Evolutionary conservation across 1,140 invertebrate species (phyloP), one percentile per base, ranked within the genome.

Genomic region (Drosophila ironensis): DNA sequence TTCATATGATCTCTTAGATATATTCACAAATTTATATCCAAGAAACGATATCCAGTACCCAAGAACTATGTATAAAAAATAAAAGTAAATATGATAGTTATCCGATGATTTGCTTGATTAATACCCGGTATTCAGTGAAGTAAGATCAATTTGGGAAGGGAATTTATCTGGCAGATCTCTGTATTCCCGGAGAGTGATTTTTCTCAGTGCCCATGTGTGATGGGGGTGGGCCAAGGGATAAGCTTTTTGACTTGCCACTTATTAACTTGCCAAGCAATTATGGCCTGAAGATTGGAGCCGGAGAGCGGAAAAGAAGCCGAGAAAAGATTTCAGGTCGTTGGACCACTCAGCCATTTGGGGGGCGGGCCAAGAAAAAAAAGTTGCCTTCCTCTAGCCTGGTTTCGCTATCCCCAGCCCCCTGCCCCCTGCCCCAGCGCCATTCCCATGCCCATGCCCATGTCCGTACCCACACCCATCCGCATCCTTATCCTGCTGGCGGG

Each of bases 261-360:
- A 81, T 81, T 81, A 81, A 75, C 72, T 81, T 76, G 77, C 59
- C 72, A 71, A 63, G 78, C 78, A 81, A 81, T 81, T 82, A 81
- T 81, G 68, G 60, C 53, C 40, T 46, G 28, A 60, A 66, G 54
- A 70, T n/a, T 37, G 51, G 60, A 57, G 51, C 47, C 20, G 12
- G 14, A 24, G 44, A 50, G 52, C 52, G 40, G 22, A 71, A 71
- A 52, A 28, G 40, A 70, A 56, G 42, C 33, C 53, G 73, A 69
- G 72, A 70, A 71, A 67, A 44, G 54, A 46, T 56, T 67, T 67
- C 47, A 60, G 56, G 56, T 60, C 56, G 56, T 60, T 60, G 52
- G 56, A 52, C 48, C 37, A 52, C 30, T 33, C 30, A 33, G 11
- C 30, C 11, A 33, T 33, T 8, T n/a, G 8, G 27, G 9, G 9